Base-by-base conservation (phyloP, 1,140 invertebrate species). In the Periplaneta americana region DNA sequence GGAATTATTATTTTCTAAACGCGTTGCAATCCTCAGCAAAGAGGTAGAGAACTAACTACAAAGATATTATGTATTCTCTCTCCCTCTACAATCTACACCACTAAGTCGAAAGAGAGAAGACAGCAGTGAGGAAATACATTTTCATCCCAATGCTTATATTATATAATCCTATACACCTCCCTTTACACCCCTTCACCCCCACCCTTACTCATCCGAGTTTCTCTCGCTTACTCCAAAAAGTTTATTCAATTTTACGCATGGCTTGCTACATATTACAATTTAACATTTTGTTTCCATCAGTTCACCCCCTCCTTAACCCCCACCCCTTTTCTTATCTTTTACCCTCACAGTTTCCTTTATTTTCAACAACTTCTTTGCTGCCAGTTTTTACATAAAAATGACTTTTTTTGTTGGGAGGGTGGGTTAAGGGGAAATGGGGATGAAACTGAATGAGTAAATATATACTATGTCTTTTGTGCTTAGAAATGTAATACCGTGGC, bases 201-300 rank as follows among this genome's bases (percentile, higher is more conserved):
- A n/a, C n/a, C n/a, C n/a, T n/a, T n/a, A n/a, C n/a, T n/a, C n/a
- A n/a, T n/a, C 76, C 76, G 34, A 34, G 28, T 78, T 28, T 78
- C 76, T 36, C 76, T 78, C 48, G 48, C 48, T 66, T 66, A 66
- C 48, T 78, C 76, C 34, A 36, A 78, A 39, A 78, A 80, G 80
- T 79, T 82, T 84, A 84, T 84, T 84, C 84, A 84, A 84, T 84
- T 84, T 84, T 81, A 84, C 80, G 83, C 84, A 80, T 75, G 81
- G 82, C 35, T 81, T 84, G 79, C 74, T 80, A 75, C 81, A 80
- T 84, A 84, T 84, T 84, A 84, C 77, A 78, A 83, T 82, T 84
- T 82, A 83, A 81, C 80, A 80, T 84, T 83, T 81, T 78, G 22
- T 48, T 79, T 79, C 39, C 81, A 75, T 18, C 39, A n/a, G 6